Evolutionary conservation across 2,797 vertebrate species (phyloP).

Genomic region (Poeciliopsis paucimaculata): DNA sequence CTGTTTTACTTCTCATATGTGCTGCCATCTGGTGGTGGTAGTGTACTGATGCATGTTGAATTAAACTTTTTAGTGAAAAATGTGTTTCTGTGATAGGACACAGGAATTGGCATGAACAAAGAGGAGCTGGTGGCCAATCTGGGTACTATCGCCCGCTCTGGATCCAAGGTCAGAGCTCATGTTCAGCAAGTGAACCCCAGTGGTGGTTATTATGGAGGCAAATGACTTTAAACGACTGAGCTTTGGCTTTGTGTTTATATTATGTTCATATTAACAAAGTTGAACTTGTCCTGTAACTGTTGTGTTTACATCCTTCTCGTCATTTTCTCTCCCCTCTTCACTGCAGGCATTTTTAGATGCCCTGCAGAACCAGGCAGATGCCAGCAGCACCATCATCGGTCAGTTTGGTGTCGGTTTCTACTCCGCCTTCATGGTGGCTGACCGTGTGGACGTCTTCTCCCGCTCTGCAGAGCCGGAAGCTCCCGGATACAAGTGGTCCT

Average conservation of each 20-base stretch:
- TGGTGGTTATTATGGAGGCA: background rate
- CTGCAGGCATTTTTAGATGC: conserved; percentile 90
- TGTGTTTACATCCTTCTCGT: background rate
- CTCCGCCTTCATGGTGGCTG: conserved; percentile 95
- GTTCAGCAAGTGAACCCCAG: background rate
- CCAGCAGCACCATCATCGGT: conserved; percentile 92
- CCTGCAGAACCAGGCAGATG: conserved; percentile 89
- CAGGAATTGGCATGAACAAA: conserved; percentile 93
- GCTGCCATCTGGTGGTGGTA: conserved; percentile 60
- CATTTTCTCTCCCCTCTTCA: background rate
- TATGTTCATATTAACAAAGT: background rate
- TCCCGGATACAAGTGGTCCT: conserved; percentile 91
- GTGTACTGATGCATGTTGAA: conserved; percentile 15
- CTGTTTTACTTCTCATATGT: background rate
- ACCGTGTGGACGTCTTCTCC: conserved; percentile 93
- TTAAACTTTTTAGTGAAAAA: background rate
- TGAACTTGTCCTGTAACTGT: background rate
- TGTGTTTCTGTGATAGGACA: conserved; percentile 83
- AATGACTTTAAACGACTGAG: background rate
- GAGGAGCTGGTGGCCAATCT: conserved; percentile 93
- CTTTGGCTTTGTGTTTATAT: too few species aligned
- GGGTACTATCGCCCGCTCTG: conserved; percentile 94
- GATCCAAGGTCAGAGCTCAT: conserved; percentile 91
- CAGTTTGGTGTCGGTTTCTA: conserved; percentile 99
- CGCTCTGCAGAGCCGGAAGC: conserved; percentile 77